These are phyloP conservation scores for Caretta caretta DNA, from an alignment of 2,113 vertebrate genomes.

Conservation along the genomic window DNA sequence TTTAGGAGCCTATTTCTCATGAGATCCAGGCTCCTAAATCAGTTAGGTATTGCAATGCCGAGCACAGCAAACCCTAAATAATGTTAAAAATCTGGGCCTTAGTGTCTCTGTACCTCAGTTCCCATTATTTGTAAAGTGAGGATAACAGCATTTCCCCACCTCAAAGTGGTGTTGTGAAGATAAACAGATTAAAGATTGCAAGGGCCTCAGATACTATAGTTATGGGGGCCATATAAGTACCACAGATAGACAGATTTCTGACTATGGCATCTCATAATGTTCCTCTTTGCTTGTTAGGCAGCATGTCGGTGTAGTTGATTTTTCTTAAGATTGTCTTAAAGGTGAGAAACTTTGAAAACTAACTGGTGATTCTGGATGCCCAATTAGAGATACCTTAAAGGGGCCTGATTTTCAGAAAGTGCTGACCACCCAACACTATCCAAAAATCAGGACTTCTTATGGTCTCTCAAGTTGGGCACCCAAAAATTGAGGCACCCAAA, in stretches of 20 bases:
- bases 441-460: neutral
- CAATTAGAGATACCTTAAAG: neutral
- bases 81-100: slow-evolving; percentile 36
- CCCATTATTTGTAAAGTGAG: neutral
- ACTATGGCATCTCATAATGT: neutral
- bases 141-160: neutral
- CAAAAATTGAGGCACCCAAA: neutral
- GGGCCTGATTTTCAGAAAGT: neutral
- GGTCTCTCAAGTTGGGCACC: neutral
- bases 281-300: neutral
- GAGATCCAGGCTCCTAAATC: neutral
- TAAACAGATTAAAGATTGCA: neutral
- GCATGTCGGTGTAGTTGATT: neutral
- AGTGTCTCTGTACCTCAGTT: neutral
- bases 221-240: neutral
- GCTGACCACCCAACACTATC: neutral
- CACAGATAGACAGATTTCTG: neutral
- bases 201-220: neutral
- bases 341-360: neutral
- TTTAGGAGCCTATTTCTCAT: neutral
- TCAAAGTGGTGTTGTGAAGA: neutral
- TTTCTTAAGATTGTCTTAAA: neutral
- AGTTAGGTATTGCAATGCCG: neutral
- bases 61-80: neutral
- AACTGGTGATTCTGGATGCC: neutral